phyloP scores from a whole-genome alignment of 2,888 invertebrate genomes.

The Pycnomerus fuliginosus region DNA sequence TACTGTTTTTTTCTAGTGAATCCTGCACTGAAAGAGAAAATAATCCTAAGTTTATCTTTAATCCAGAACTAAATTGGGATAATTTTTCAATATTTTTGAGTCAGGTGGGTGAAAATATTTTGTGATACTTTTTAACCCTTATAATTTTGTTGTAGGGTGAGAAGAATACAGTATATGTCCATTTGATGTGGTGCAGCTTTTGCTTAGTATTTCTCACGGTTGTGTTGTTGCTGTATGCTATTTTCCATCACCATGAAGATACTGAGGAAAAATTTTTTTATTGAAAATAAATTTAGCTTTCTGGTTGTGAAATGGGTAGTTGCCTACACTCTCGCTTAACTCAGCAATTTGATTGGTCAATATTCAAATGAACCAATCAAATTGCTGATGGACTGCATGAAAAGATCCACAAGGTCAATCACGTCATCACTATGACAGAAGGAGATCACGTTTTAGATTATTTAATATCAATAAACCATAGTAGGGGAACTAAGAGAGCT shows the following conservation, averaged over 20 bases:
- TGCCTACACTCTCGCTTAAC: no score
- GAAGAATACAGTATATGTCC: conserved; percentile 3
- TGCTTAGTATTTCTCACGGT: conserved; percentile 4
- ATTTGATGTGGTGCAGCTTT: conserved; percentile 6
- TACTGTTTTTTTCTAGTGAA: not conserved
- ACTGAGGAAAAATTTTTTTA: no score
- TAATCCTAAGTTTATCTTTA: not conserved
- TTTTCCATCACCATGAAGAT: conserved; percentile 2
- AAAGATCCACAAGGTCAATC: no score
- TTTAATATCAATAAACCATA: no score
- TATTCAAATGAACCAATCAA: no score
- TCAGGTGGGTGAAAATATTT: conserved; percentile 1
- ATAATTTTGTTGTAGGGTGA: conserved; percentile 5
- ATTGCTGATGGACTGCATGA: no score
- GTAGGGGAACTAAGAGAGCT: no score
- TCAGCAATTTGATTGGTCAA: no score
- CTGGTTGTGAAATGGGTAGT: no score
- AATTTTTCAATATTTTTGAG: conserved; percentile 5
- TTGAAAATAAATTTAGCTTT: no score
- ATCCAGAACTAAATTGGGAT: not conserved
- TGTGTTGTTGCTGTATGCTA: conserved; percentile 5
- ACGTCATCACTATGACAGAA: no score
- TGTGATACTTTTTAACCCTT: not conserved
- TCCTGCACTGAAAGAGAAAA: not conserved
- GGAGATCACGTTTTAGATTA: no score